Evolutionary conservation across 2,888 invertebrate genomes (phyloP).

Genomic region (Troilus luridus): DNA sequence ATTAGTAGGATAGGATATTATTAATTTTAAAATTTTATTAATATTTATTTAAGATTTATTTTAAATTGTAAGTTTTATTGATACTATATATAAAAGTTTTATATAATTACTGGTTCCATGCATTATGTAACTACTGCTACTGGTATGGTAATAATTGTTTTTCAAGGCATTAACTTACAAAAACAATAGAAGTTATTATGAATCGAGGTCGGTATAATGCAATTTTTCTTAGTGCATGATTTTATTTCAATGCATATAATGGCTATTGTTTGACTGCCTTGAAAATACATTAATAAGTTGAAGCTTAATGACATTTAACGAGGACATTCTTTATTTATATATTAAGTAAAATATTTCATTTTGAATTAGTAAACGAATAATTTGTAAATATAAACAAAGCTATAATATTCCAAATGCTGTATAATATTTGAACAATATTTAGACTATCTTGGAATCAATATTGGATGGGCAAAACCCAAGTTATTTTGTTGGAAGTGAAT

Average conservation of each 20-base stretch:
- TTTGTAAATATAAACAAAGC: background rate
- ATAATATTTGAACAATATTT: background rate
- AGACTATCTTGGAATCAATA: background rate
- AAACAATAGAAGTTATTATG: background rate
- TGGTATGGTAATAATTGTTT: too few species aligned
- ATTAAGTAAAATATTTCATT: background rate
- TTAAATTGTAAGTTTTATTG: too few species aligned
- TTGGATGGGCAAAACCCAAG: slow-evolving; percentile 15
- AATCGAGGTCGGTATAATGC: background rate
- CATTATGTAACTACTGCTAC: too few species aligned
- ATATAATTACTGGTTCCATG: too few species aligned
- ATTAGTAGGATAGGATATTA: too few species aligned
- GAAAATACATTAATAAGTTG: background rate
- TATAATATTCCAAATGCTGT: background rate
- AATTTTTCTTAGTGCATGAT: background rate
- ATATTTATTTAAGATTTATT: too few species aligned
- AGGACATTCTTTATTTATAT: background rate
- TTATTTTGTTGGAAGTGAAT: background rate
- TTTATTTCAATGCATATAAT: background rate
- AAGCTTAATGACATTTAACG: background rate
- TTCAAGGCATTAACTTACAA: too few species aligned
- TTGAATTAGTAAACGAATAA: background rate
- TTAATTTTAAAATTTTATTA: too few species aligned
- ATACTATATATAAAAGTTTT: too few species aligned
- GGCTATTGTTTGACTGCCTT: background rate